These are phyloP conservation scores for Eucidaris tribuloides DNA, from an alignment of 35 echinoderm and acorn worm genomes.

Conservation along the genomic window DNA sequence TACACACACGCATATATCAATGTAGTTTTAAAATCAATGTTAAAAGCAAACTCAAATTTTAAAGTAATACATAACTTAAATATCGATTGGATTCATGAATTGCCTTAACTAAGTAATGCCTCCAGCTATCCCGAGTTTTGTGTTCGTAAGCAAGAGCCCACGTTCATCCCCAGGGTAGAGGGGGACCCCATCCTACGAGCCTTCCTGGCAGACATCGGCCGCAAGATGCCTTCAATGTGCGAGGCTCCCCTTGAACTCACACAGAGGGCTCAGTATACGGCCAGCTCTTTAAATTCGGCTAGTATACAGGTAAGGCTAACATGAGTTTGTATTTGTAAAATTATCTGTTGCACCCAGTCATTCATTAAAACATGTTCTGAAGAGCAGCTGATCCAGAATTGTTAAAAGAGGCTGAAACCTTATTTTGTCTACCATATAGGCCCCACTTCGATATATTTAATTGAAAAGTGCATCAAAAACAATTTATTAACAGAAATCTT, in stretches of 20 bases:
- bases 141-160: constrained; percentile 45
- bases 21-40: no score
- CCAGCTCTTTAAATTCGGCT: constrained; percentile 11
- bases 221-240: constrained; percentile 56
- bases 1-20: no score
- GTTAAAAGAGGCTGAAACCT: no score
- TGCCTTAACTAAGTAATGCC: neutral
- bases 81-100: neutral
- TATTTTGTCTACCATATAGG: no score
- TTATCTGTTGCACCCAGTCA: no score
- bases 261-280: constrained; percentile 34
- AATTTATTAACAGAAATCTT: no score
- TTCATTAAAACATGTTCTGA: no score
- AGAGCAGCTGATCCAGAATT: no score
- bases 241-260: constrained; percentile 35
- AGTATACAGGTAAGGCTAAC: constrained; percentile 22
- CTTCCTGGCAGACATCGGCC: constrained; percentile 49
- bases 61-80: neutral
- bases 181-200: constrained; percentile 50
- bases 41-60: no score
- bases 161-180: constrained; percentile 37
- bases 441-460: no score
- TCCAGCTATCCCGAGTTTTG: constrained; percentile 70
- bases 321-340: neutral
- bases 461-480: no score